These are phyloP conservation scores for Kuschelorhynchus macadamiae DNA, from an alignment of 2,888 invertebrate species.

Conservation along the genomic window DNA sequence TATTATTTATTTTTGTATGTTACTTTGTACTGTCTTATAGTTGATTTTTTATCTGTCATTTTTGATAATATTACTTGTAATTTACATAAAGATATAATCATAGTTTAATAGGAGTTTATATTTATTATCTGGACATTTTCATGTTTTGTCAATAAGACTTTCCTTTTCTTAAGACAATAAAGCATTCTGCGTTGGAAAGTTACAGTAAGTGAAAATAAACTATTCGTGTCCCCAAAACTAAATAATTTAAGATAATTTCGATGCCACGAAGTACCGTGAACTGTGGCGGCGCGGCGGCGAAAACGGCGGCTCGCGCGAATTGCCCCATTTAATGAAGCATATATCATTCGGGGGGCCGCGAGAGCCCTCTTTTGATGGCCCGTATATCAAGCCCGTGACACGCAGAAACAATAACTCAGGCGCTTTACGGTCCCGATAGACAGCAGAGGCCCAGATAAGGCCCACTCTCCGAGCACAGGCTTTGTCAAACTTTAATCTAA, in stretches of 20 bases:
- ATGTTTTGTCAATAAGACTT: too few relatives aligned
- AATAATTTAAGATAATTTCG: constrained; percentile 42
- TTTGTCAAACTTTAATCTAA: constrained; percentile 50
- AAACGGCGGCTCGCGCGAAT: constrained; percentile 43
- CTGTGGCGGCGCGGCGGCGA: constrained; percentile 32
- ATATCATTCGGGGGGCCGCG: constrained; percentile 58
- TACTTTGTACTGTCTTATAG: too few relatives aligned
- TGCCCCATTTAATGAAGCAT: constrained; percentile 65
- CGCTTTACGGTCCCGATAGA: constrained; percentile 59
- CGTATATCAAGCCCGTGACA: constrained; percentile 68
- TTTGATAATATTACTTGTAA: too few relatives aligned
- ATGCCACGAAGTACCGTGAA: constrained; percentile 30
- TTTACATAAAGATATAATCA: too few relatives aligned
- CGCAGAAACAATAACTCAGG: constrained; percentile 68
- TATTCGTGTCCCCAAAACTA: constrained; percentile 15
- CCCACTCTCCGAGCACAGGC: constrained; percentile 44
- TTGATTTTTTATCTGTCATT: neutral
- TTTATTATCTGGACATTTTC: too few relatives aligned
- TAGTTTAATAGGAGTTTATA: too few relatives aligned
- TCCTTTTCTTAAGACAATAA: too few relatives aligned
- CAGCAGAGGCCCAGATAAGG: constrained; percentile 58
- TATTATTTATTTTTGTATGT: too few relatives aligned
- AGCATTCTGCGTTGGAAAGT: too few relatives aligned
- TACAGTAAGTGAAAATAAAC: constrained; percentile 34
- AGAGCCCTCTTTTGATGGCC: constrained; percentile 60